A percentile compares a stretch with the other conserved stretches of the same genome.
phyloP scores from a whole-genome alignment of 2,888 invertebrate species.

The Sacculina carcini region DNA sequence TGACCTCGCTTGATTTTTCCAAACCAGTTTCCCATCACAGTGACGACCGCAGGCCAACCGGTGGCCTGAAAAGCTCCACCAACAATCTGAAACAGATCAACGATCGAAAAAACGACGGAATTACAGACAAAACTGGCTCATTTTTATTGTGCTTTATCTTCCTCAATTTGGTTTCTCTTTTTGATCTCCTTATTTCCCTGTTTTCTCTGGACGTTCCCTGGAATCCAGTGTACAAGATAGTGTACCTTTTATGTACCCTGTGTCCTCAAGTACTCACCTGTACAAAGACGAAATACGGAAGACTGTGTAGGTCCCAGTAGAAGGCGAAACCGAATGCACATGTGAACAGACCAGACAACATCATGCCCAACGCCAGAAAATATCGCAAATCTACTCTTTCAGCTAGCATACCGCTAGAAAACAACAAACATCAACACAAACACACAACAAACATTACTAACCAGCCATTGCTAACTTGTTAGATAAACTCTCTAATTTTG shows the following conservation, averaged over 20 bases:
- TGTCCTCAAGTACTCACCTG: conserved; percentile 34
- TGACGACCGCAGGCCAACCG: conserved; percentile 89
- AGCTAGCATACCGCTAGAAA: conserved; percentile 52
- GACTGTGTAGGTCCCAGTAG: conserved; percentile 47
- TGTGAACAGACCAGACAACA: conserved; percentile 55
- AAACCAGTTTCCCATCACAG: conserved; percentile 87
- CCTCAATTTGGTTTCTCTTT: too few species aligned
- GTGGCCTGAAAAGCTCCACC: conserved; percentile 74
- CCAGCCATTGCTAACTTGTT: too few species aligned
- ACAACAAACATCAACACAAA: conserved; percentile 1
- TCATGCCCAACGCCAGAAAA: conserved; percentile 73
- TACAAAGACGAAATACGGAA: conserved; percentile 52
- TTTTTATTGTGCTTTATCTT: too few species aligned
- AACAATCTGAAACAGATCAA: too few species aligned
- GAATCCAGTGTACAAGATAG: not conserved
- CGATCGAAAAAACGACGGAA: too few species aligned
- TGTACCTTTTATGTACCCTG: not conserved
- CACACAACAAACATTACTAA: conserved; percentile 8
- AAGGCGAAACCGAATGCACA: conserved; percentile 69
- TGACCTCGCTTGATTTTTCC: conserved; percentile 59
- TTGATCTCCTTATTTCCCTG: too few species aligned
- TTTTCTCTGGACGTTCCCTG: too few species aligned
- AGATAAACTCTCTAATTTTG: too few species aligned
- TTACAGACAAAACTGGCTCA: too few species aligned
- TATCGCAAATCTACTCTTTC: conserved; percentile 72